Evolutionary conservation across 2,113 vertebrate genomes (phyloP).

Genomic region (Gambusia affinis): DNA sequence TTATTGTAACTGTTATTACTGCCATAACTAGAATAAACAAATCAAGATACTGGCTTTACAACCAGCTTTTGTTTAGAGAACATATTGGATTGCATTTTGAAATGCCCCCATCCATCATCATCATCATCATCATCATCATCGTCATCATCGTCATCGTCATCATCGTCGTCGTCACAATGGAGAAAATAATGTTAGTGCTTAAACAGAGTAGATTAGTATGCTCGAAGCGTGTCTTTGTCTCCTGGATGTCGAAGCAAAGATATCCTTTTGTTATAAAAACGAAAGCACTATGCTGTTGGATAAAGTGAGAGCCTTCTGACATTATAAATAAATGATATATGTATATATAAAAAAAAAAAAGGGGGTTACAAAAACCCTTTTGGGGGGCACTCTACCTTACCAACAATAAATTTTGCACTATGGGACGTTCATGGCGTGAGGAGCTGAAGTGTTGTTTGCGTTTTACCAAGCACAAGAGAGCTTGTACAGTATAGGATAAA

Average conservation of each 20-base stretch:
- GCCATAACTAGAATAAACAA: constrained; percentile 10
- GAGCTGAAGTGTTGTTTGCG: constrained; percentile 78
- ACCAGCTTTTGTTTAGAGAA: constrained; percentile 54
- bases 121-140: constrained; percentile 32
- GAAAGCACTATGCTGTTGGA: constrained; percentile 88
- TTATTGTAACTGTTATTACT: constrained; percentile 24
- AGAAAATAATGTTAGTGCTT: constrained; percentile 80
- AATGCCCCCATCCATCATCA: constrained; percentile 57
- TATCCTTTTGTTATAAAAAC: constrained; percentile 85
- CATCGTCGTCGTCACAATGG: constrained; percentile 44
- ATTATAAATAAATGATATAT: constrained; percentile 86
- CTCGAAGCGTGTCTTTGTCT: constrained; percentile 79
- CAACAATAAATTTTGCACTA: constrained; percentile 90
- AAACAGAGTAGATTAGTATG: constrained; percentile 77
- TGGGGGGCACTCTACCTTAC: constrained; percentile 82
- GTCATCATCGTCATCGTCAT: constrained; percentile 44
- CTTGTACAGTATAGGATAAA: constrained; percentile 77
- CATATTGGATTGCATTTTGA: constrained; percentile 56
- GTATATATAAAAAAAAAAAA: constrained; percentile 80
- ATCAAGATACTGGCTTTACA: constrained; percentile 40
- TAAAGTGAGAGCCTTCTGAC: constrained; percentile 85
- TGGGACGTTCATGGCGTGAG: constrained; percentile 81
- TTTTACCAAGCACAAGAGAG: constrained; percentile 80
- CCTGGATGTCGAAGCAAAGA: constrained; percentile 81
- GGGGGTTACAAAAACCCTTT: constrained; percentile 79